These are phyloP conservation scores for Florisuga fusca DNA, from an alignment of 2,797 vertebrate genomes.

Conservation along the genomic window DNA sequence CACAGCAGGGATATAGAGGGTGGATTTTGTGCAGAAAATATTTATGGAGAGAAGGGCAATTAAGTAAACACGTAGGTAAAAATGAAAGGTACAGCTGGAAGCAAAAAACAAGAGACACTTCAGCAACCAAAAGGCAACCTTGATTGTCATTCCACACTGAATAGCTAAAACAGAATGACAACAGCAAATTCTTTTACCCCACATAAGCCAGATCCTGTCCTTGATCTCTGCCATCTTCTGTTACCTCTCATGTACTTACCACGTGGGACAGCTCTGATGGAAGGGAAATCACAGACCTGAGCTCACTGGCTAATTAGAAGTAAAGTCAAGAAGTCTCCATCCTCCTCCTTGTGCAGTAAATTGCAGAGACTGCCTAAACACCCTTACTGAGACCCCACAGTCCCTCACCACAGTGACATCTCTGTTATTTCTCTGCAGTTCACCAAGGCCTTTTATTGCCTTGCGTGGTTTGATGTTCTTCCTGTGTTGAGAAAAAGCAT, in stretches of 20 bases:
- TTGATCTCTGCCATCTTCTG: neutral
- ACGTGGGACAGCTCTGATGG: rapidly evolving
- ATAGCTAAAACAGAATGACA: neutral
- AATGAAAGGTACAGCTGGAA: neutral
- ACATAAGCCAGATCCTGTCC: neutral
- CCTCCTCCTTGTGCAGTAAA: neutral
- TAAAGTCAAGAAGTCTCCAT: neutral
- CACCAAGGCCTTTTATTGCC: slow-evolving; percentile 4
- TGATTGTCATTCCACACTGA: neutral
- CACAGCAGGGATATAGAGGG: neutral
- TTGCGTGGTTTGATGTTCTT: slow-evolving; percentile 56
- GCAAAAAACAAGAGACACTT: neutral
- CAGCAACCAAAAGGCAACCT: neutral
- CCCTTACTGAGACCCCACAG: neutral
- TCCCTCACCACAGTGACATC: neutral
- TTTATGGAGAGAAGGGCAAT: neutral
- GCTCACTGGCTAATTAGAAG: neutral
- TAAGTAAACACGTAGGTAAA: neutral
- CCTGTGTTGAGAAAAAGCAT: slow-evolving; percentile 14
- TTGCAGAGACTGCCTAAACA: neutral
- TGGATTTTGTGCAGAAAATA: neutral
- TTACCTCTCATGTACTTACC: neutral
- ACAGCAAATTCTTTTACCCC: neutral
- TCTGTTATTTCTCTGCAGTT: slow-evolving; percentile 11
- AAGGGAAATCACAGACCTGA: neutral